Evolutionary conservation across 2,888 invertebrate species (phyloP), one percentile per base, ranked within the genome.

Genomic region (Dasypogon diadema): DNA sequence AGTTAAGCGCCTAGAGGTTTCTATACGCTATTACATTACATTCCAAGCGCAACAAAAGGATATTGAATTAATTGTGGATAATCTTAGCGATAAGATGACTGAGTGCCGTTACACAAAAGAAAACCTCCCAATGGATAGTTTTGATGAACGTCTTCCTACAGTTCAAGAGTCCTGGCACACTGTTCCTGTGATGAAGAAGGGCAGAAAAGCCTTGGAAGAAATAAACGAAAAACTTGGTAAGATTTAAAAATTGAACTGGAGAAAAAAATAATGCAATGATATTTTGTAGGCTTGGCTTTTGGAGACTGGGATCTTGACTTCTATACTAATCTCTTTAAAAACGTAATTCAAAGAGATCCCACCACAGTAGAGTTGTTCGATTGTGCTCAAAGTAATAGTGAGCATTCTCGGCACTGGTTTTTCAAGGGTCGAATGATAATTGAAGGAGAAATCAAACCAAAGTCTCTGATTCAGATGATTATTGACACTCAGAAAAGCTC

Each of bases 361-460:
- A 98, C 98, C 0, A 97, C 95, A 83, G 98, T 99, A 0, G 99
- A 99, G 85, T 92, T 98, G 81, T 98, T 99, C 87, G 99, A 99
- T 88, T 90, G 99, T 80, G 99, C 99, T 2, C 99, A 99, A 86
- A 97, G 97, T 30, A 98, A 98, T 85, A 97, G 98, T 85, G 99
- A 99, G 85, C 99, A 99, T 86, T 97, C 97, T 77, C 90, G 99
- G 3, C 99, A 99, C 88, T 99, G 99, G 99, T 99, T 99, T 87
- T 99, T 99, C 87, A 95, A 95, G 88, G 98, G 98, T 0, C 91
- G 91, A 82, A 91, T 97, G 87, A 85, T 95, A 63, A 88, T 98
- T 60, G 94, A 98, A 87, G 96, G 94, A 0, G 84, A 90, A 80
- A 86, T 90, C 80, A 91, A 92, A 82, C 87, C 92, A n/a, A 89